Conservation (phyloP, 2,888 invertebrate species). For the Melieria omissa region DNA sequence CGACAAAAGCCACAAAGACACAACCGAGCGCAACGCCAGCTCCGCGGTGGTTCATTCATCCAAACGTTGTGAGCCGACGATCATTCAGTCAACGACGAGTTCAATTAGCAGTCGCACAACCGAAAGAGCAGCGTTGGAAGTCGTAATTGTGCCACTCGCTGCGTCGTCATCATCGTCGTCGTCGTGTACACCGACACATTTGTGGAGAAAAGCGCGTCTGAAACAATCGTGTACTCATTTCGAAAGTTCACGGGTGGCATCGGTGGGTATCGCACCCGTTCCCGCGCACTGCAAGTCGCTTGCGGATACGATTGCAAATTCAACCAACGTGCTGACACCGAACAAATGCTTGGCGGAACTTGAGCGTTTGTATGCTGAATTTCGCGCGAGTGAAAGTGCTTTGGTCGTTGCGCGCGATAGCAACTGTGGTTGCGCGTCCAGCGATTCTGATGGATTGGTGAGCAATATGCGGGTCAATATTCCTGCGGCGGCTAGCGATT, state of each 20-base stretch:
- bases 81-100: conserved; percentile 27
- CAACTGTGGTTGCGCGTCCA: background rate
- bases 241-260: conserved; percentile 28
- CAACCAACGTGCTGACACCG: conserved; percentile 49
- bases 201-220: conserved; percentile 18
- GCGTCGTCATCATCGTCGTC: conserved; percentile 38
- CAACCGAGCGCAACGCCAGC: conserved; percentile 19
- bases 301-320: conserved; percentile 27
- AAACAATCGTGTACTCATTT: background rate
- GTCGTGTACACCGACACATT: conserved; percentile 29
- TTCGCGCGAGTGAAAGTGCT: conserved; percentile 63
- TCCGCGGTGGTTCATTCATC: background rate
- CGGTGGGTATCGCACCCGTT: conserved; percentile 29
- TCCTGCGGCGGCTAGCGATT: conserved; percentile 48
- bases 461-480: conserved; percentile 64
- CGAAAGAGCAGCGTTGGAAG: conserved; percentile 50
- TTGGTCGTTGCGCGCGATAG: conserved; percentile 44
- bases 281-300: background rate
- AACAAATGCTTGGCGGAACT: conserved; percentile 64
- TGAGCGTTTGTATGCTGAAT: conserved; percentile 62
- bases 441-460: conserved; percentile 4
- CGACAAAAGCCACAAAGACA: conserved; percentile 13
- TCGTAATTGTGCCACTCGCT: conserved; percentile 23
- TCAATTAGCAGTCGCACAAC: conserved; percentile 56
- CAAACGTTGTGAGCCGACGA: conserved; percentile 17